Evolutionary conservation across 2,797 vertebrate species (phyloP), one percentile per base, ranked within the genome.

Genomic region (Stomatorhinus walkeri): DNA sequence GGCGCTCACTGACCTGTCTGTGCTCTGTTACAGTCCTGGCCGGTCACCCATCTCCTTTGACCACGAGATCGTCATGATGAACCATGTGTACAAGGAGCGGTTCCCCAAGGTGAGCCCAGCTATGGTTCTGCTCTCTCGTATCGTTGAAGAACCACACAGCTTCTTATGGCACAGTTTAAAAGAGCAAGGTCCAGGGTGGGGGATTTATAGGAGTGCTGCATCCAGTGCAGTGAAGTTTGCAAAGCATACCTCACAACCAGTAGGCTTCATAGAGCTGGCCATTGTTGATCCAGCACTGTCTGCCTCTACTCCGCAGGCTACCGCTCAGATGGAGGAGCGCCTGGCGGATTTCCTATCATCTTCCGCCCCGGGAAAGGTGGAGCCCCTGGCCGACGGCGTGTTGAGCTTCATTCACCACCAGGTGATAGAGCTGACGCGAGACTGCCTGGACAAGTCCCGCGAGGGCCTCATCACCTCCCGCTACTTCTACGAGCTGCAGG

Each of bases 1-100:
- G 16, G 4, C 16, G 9, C 84, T 28, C 19, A 86, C 83, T 0
- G 86, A 52, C 86, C 19, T 81, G 4, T 88, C 81, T 48, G n/a
- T 84, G 81, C 40, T 49, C 4, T 51, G 76, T 90, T 89, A 5
- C 91, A 99, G 98, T 93, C 98, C 98, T 24, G 98, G 98, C 40
- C 97, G 98, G 87, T 98, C 97, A 56, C 98, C 98, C 0, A 95
- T 98, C 94, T 97, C 97, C 90, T 99, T 97, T 91, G 98, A 99
- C 95, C 97, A 98, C 92, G 98, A 99, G 96, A 99, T 99, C 91
- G 96, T 99, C 93, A 99, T 99, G 98, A 99, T 99, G 98, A 99
- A 99, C 95, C 98, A 99, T 93, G 98, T 99, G 84, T 99, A 99
- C 95, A 99, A 99, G 94, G 98, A 99, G 95, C 95, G 98, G 89